Evolutionary conservation across 2,797 vertebrate genomes (phyloP).

Genomic region (Anabas testudineus): DNA sequence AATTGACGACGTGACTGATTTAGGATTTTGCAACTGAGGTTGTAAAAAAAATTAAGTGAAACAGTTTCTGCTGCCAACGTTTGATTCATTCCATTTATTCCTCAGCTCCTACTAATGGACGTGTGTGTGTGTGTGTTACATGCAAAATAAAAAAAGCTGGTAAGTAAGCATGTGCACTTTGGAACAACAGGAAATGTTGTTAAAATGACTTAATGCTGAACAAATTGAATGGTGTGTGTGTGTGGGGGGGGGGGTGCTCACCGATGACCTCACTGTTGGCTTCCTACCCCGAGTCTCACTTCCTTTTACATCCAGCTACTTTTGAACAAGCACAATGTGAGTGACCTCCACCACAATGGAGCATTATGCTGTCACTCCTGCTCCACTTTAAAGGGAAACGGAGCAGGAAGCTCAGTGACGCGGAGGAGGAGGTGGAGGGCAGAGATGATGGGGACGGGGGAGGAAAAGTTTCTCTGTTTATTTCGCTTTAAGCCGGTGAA

Average conservation of each 20-base stretch:
- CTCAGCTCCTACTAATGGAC: slow-evolving; percentile 16
- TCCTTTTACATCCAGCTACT: slow-evolving; percentile 38
- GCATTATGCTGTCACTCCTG: slow-evolving; percentile 8
- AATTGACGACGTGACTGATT: neutral
- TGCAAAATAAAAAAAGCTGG: neutral
- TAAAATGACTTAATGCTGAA: too few species aligned
- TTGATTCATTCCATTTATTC: slow-evolving; percentile 59
- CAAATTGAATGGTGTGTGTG: neutral
- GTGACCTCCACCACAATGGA: slow-evolving; percentile 31
- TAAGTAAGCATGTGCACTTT: neutral
- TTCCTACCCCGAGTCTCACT: slow-evolving; percentile 42
- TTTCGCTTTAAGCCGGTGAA: too few species aligned
- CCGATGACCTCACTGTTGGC: neutral
- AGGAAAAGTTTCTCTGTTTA: too few species aligned
- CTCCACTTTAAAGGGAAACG: slow-evolving; percentile 7
- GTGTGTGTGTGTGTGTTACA: slow-evolving; percentile 2
- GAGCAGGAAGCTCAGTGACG: slow-evolving; percentile 7
- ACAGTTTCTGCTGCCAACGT: slow-evolving; percentile 26
- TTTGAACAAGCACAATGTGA: slow-evolving; percentile 35
- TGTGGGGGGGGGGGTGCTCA: neutral
- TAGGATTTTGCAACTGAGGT: slow-evolving; percentile 1
- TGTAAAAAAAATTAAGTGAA: slow-evolving; percentile 20
- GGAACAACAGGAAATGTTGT: slow-evolving; percentile 45
- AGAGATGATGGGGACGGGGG: too few species aligned
- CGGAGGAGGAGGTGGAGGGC: neutral